Base-by-base conservation (phyloP, 2,888 invertebrate genomes). In the Caenorhabditis parvicauda region DNA sequence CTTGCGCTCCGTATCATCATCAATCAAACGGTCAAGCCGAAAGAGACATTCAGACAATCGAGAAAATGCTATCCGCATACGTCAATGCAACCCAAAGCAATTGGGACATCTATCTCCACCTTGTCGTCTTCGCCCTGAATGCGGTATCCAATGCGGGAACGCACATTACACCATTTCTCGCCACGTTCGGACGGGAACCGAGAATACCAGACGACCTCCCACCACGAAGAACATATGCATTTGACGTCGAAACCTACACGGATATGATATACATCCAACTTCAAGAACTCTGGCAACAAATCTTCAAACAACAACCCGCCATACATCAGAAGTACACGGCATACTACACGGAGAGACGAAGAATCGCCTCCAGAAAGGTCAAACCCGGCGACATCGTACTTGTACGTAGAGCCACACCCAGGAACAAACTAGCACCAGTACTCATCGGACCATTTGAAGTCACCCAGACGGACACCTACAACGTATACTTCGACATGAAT, bases 181-280 rank as follows among this genome's bases (percentile, higher is more conserved):
- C n/a, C n/a, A n/a, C 43, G 24, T 50, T 28, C 47, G 59, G 59
- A 21, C 28, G 58, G 28, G 28, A 44, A 19, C 14, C 38, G n/a
- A 14, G 24, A 32, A 17, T 59, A n/a, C 58, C 56, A 47, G 35
- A 44, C 24, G 44, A 44, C n/a, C n/a, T 35, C 12, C 35, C 35
- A 35, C 12, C 35, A 35, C 35, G n/a, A 12, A n/a, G 35, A 35
- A 35, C 35, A 12, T 35, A 12, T n/a, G 35, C 35, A 12, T 35
- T 12, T 35, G n/a, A 12, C 12, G 12, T 12, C 12, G n/a, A 35
- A 12, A 12, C 35, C 35, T 35, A 35, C 35, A 12, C 35, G n/a
- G 35, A 35, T 27, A 38, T 12, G 35, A 35, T 35, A n/a, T 12
- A 35, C 12, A 12, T 12, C 12, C 12, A 35, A 12, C 12, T 35